Evolutionary conservation across 2,888 invertebrate species (phyloP), one percentile per base, ranked within the genome.

Genomic region (Listrodromus nycthemerus): DNA sequence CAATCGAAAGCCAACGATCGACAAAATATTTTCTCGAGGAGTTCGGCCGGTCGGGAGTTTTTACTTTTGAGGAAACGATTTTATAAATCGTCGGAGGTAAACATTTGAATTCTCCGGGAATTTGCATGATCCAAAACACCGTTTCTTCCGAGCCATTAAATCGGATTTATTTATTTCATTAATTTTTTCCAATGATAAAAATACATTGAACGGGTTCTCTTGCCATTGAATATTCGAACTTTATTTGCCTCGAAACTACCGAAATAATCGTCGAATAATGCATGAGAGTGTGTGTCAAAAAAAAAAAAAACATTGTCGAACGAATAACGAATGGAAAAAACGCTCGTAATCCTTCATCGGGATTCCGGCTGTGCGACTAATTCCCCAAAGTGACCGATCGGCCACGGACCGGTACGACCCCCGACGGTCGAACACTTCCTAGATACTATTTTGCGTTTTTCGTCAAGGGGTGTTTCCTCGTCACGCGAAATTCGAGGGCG

Each of bases 361-460:
- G 21, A 55, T 55, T 55, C 24, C 10, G 55, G 24, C 10, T 10
- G 55, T 61, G 66, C 81, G 73, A 82, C 58, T 83, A 77, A 83
- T 85, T 83, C 77, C 58, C 50, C 78, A 81, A 81, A 85, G 78
- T 83, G 83, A 83, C 50, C 81, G 81, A 81, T 24, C 24, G 24
- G 55, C 55, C 13, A 24, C 24, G 24, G 10, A 10, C 10, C 67
- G 55, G 55, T 55, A 13, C 24, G 13, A 13, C 24, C 24, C 13
- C 4, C 21, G 24, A 55, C 55, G 55, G 50, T 5, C 8, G 55
- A 55, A 55, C 55, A 55, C 55, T 55, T 55, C 55, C 55, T 21
- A 21, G 55, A 55, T 55, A 24, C 13, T 55, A 55, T 55, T 55
- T 55, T 55, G 55, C 55, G 55, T 55, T 55, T 24, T 55, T 55